Conservation (phyloP, 2,888 invertebrate genomes). For the Drosophila ustulata region DNA sequence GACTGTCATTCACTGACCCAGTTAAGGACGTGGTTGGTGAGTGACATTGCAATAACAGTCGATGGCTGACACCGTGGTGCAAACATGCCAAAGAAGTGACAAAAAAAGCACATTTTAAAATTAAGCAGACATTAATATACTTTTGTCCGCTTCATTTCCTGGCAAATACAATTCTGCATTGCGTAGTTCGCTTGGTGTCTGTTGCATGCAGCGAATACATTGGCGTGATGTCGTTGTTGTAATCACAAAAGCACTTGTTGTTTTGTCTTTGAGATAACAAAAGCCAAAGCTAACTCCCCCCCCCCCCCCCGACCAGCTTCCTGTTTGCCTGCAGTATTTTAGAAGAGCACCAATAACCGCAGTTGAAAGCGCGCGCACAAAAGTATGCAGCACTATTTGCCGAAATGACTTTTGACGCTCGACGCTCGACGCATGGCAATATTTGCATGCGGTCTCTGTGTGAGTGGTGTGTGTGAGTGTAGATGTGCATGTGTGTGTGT, state of each 20-base stretch:
- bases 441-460: slow-evolving; percentile 54
- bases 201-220: background rate
- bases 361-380: slow-evolving; percentile 66
- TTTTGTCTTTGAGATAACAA: slow-evolving; percentile 61
- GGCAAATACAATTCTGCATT: background rate
- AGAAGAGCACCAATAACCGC: slow-evolving; percentile 66
- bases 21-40: slow-evolving; percentile 21
- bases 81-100: background rate
- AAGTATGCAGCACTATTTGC: slow-evolving; percentile 73
- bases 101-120: too few relatives aligned
- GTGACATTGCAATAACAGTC: slow-evolving; percentile 10
- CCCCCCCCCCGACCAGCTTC: background rate
- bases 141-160: too few relatives aligned
- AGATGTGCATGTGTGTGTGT: slow-evolving; percentile 1
- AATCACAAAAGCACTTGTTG: slow-evolving; percentile 71
- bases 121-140: too few relatives aligned
- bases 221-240: slow-evolving; percentile 39
- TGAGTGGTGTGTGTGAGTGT: slow-evolving; percentile 2
- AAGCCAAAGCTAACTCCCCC: slow-evolving; percentile 19
- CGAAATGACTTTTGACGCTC: slow-evolving; percentile 67
- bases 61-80: slow-evolving; percentile 25
- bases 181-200: slow-evolving; percentile 12
- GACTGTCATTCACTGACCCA: slow-evolving; percentile 43
- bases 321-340: slow-evolving; percentile 34
- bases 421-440: slow-evolving; percentile 56